Percentiles rank a stretch among this genome's conserved stretches.
Conservation (phyloP, 2,113 vertebrate genomes). For the Pagrus major region DNA sequence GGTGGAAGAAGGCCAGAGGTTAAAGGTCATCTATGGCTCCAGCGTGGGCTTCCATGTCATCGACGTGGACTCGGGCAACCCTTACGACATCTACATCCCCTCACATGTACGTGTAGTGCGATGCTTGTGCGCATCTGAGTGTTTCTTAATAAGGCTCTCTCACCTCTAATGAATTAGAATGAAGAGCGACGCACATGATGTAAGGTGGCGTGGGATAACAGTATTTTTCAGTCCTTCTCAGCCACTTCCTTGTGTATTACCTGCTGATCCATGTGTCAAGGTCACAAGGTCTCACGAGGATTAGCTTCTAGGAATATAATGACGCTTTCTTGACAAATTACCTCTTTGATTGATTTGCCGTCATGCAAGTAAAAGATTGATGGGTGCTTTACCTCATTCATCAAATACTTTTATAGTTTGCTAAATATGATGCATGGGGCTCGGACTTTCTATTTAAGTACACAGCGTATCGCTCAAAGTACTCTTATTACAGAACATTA, state of each 20-base stretch:
- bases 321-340: neutral
- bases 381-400: neutral
- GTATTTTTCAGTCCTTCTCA: neutral
- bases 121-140: neutral
- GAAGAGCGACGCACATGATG: neutral
- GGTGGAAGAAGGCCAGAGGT: constrained; percentile 97
- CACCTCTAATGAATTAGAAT: neutral
- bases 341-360: constrained; percentile 20
- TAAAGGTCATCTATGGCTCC: constrained; percentile 99
- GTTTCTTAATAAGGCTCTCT: neutral
- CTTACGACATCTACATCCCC: constrained; percentile 98
- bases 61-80: constrained; percentile 98
- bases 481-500: neutral
- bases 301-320: neutral
- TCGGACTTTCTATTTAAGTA: neutral
- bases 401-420: constrained; percentile 1
- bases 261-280: neutral
- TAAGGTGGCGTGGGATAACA: neutral
- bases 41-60: constrained; percentile 98
- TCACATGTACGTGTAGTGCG: constrained; percentile 90
- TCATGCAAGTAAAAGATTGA: neutral
- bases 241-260: neutral
- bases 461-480: neutral
- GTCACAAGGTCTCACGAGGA: neutral
- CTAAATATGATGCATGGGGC: neutral